Base-by-base conservation (phyloP, 2,113 vertebrate species). In the Phalacrocorax aristotelis region DNA sequence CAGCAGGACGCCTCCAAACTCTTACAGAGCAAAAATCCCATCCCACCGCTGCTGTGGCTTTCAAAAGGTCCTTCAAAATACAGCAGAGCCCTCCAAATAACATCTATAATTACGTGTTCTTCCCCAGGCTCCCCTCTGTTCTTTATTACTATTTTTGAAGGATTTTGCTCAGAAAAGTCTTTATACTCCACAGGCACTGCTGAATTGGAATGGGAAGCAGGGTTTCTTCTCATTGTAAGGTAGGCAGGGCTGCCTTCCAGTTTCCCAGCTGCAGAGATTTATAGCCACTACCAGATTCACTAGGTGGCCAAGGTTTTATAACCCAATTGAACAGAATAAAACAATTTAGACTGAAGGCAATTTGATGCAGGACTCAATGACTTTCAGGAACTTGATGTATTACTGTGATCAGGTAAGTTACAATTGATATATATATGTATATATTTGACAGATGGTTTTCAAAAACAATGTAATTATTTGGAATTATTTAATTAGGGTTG, bases 221-320 rank as follows among this genome's bases (percentile, higher is more conserved):
- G 76, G 75, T 96, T 97, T 85, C 94, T 96, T 85, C 94, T 90
- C 95, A 94, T 96, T 97, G 95, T 95, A 95, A 97, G 95, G 91
- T 96, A 96, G 93, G 78, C 78, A 97, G 93, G 96, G 93, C 94
- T 96, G 93, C 94, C 78, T 96, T 95, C 96, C 93, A 95, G 95
- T 91, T 97, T 97, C 94, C 95, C 96, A 96, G 95, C 84, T 97
- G 97, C 91, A 94, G 75, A 97, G 96, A 97, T 96, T 97, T 97
- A 97, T 96, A 93, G 82, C 89, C 57, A 10, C 84, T 87, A 97
- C 93, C 79, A 97, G 90, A 83, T 97, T 96, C 94, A 95, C 93
- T 96, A 95, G 94, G 93, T 96, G 93, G 94, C 94, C 95, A 95
- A 94, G 78, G 95, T 93, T 97, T 95, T 97, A 66, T 95, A 97